These are phyloP conservation scores for Malurus alboscapulatus DNA, from an alignment of 2,113 vertebrate species.

Conservation along the genomic window DNA sequence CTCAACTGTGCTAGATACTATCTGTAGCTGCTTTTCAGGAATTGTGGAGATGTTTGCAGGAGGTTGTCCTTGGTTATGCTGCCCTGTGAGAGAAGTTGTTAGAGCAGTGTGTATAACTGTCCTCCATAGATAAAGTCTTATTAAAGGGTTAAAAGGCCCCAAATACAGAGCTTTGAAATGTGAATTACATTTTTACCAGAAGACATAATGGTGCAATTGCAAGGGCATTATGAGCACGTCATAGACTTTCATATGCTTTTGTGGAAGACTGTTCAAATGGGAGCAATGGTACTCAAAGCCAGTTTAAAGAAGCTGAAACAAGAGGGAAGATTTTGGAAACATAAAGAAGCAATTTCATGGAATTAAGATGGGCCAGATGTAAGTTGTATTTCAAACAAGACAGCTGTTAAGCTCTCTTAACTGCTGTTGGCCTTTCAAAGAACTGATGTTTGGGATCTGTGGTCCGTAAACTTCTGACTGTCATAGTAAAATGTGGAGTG, in stretches of 20 bases:
- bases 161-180: constrained; percentile 49
- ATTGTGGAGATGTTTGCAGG: background rate
- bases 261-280: constrained; percentile 8
- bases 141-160: constrained; percentile 35
- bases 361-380: background rate
- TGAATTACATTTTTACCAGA: constrained; percentile 51
- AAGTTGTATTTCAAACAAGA: background rate
- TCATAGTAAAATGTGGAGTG: background rate
- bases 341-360: constrained; percentile 2
- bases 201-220: constrained; percentile 37
- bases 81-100: background rate
- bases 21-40: background rate
- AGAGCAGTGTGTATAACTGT: background rate
- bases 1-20: background rate
- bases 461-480: background rate
- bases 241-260: constrained; percentile 43
- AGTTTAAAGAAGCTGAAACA: constrained; percentile 49
- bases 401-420: background rate
- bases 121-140: background rate
- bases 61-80: background rate
- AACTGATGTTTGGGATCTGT: background rate
- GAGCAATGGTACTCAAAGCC: constrained; percentile 28
- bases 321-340: background rate
- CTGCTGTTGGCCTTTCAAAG: background rate
- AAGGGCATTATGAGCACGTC: constrained; percentile 20